Evolutionary conservation across 1,140 invertebrate species (phyloP), one percentile per base, ranked within the genome.

Genomic region (Dendrolimus punctatus): DNA sequence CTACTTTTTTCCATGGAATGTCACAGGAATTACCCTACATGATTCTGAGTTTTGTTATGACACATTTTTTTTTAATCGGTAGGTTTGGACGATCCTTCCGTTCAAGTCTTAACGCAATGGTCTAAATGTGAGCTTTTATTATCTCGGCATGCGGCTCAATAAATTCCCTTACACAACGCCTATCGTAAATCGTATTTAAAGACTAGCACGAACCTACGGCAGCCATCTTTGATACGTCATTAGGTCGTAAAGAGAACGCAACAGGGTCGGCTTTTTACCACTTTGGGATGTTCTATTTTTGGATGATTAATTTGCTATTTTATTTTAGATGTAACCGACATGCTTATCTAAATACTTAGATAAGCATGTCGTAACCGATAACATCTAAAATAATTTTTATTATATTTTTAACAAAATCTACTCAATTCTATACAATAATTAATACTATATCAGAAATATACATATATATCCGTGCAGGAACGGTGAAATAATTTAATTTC

Each of bases 121-220:
- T 23, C 23, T 23, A 23, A 23, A 23, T 23, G 23, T 23, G 23
- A 23, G 23, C 23, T 23, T 23, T 23, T 23, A 23, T 23, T 23
- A 23, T 23, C 23, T 23, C 23, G 23, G 23, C 23, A 23, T 23
- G 23, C 23, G 23, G 23, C 23, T 23, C 23, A 23, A 62, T 70
- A 68, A 70, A 62, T 50, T 56, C 51, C 54, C 53, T 65, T 61
- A 59, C 58, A 68, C 64, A 62, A 68, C 64, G 57, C 53, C 56
- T 59, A 57, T 69, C 62, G 59, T 71, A 70, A 75, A 70, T 64
- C 59, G 45, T 53, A 38, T 49, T 66, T 73, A 69, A 71, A 65
- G 64, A 64, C 60, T 54, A 44, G 43, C 39, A 40, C 48, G 43
- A 55, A 58, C 60, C 55, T 60, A 53, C 52, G 47, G 39, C 56